A percentile compares a stretch with the other conserved stretches of the same genome.
These are phyloP conservation scores for Sturnus vulgaris DNA, from an alignment of 2,113 vertebrate species.

Conservation along the genomic window DNA sequence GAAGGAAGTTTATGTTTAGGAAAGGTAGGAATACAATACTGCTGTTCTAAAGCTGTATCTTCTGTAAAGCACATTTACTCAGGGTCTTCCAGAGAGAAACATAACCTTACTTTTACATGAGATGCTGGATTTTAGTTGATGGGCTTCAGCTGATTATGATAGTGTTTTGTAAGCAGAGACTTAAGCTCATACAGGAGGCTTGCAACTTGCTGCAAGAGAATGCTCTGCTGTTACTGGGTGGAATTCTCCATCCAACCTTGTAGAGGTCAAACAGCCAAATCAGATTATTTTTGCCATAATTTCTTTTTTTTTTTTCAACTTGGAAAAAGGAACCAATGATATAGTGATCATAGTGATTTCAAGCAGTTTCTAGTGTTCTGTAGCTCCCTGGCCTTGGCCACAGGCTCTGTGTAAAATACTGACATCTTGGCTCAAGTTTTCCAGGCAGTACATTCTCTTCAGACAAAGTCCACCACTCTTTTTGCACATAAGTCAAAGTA, in stretches of 20 bases:
- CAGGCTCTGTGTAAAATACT: not conserved
- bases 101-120: not conserved
- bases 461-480: not conserved
- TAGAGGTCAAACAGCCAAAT: not conserved
- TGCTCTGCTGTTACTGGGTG: not conserved
- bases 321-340: not conserved
- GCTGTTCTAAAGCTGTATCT: not conserved
- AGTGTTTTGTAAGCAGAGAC: not conserved
- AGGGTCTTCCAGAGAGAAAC: not conserved
- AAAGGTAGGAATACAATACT: not conserved
- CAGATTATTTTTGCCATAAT: not conserved
- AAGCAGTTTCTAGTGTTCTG: not conserved
- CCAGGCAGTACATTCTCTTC: accelerated
- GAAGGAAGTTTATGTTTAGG: not conserved
- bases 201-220: not conserved
- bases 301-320: not conserved
- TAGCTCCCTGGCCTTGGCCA: not conserved
- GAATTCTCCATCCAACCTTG: not conserved
- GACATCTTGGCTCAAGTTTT: not conserved
- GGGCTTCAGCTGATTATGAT: not conserved
- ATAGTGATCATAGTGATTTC: not conserved
- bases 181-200: not conserved
- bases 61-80: not conserved
- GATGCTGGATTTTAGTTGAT: not conserved
- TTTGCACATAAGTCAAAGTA: not conserved